Evolutionary conservation across 23 tunicate genomes (phyloP), one percentile per base, ranked within the genome.

Genomic region (Halocynthia aurantium): DNA sequence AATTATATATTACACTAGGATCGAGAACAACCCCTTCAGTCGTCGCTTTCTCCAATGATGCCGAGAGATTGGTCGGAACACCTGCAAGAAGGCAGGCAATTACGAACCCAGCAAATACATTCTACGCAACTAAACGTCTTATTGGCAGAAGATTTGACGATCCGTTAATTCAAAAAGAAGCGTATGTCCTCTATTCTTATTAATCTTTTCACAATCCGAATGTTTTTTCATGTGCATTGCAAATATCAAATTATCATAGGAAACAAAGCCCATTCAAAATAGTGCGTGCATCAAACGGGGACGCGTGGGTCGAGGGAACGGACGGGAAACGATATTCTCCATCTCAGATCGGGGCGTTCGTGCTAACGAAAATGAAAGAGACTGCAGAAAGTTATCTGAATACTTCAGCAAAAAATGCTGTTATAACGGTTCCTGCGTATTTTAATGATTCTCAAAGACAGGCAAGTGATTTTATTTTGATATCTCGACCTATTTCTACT

Each of bases 281-380:
- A 53, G 94, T 93, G 55, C 84, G 84, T 65, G 98, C 98, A n/a
- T 72, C 83, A 7, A 87, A 87, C 61, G 98, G 98, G 13, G 98
- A 93, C 77, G 98, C 98, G 20, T 93, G 98, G 98, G 94, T 93
- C 31, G 94, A 93, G 52, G 98, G 94, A 51, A 87, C 98, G 8
- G 98, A 93, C 62, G 98, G 98, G 10, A 93, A 93, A 81, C 77
- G 94, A 2, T 93, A 93, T 68, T 93, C 98, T 10, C 98, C 98
- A 44, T 87, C 94, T 5, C 98, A 93, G 71, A 84, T 93, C 69
- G 98, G 98, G 8, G 98, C 98, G 5, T 87, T 93, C 75, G 94
- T 93, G 22, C 80, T 93, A 18, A 87, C 81, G 22, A 93, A 93
- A 76, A 93, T 93, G 98, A 93, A 93, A 70, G 98, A 93, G 71